Evolutionary conservation across 1,140 invertebrate genomes (phyloP), one percentile per base, ranked within the genome.

Genomic region (Macrosteles quadrilineatus): DNA sequence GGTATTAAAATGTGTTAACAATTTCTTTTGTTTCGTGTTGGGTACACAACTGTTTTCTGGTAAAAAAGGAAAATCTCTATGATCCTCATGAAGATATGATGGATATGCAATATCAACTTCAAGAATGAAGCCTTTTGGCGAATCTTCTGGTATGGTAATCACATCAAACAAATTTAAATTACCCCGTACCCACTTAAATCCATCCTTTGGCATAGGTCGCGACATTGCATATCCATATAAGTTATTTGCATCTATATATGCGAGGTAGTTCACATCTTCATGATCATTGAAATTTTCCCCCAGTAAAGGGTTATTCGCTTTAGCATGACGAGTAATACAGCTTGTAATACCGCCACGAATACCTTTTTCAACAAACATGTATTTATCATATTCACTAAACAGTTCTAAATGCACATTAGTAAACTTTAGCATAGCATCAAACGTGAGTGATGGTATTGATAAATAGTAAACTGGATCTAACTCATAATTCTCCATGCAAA

Each of bases 221-320:
- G 75, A 79, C 82, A 86, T 83, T 12, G 80, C 79, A 66, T 73
- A 79, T 12, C 84, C 84, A 80, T 87, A 87, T 53, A 85, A 74
- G 77, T 86, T 85, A 74, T 85, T 86, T 11, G 77, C 79, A 81
- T 86, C 84, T 21, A 80, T 78, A 77, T 85, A 85, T 27, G 77
- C 73, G n/a, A 85, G 57, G 76, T 77, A 83, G 14, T 75, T 77
- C 36, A 53, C 65, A 23, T 67, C 57, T 72, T 80, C 68, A 43
- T 69, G 73, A 12, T 70, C 6, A 80, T 85, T 73, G 77, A 78
- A 85, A 73, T 80, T 68, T n/a, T n/a, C n/a, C 21, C 63, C n/a
- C 72, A 84, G 76, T 74, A 79, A 83, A 40, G 73, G 71, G 75
- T 84, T 83, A 73, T 84, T 85, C 11, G 83, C 81, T 70, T 74